Evolutionary conservation across 2,888 invertebrate genomes (phyloP).

Genomic region (Bellardia bayeri): DNA sequence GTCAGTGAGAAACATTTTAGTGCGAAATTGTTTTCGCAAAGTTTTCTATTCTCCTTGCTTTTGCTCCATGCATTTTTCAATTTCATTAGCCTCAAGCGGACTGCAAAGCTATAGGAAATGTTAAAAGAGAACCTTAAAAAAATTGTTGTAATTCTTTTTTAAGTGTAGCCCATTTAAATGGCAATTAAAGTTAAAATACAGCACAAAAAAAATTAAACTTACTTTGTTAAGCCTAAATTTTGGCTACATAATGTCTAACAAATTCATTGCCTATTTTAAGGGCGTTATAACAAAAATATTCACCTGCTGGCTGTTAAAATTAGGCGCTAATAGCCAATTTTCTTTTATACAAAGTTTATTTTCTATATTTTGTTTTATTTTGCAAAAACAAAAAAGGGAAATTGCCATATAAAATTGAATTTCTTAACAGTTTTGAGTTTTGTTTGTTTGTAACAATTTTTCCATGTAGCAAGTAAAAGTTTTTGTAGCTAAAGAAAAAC

Average conservation of each 20-base stretch:
- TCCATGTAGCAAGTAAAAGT: constrained; percentile 25
- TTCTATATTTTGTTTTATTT: neutral
- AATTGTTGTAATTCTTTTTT: constrained; percentile 69
- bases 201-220: constrained; percentile 15
- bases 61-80: constrained; percentile 50
- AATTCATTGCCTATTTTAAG: constrained; percentile 65
- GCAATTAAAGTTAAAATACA: constrained; percentile 68
- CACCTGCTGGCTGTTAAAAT: constrained; percentile 65
- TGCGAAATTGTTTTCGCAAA: constrained; percentile 50
- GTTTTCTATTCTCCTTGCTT: neutral
- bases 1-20: constrained; percentile 4
- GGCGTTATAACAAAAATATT: constrained; percentile 27
- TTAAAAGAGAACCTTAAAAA: neutral
- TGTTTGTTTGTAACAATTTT: neutral
- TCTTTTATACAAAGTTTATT: constrained; percentile 48
- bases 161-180: constrained; percentile 68
- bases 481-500: neutral
- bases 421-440: constrained; percentile 28
- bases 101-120: neutral
- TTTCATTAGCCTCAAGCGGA: constrained; percentile 55
- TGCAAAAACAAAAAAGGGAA: neutral
- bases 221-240: constrained; percentile 56
- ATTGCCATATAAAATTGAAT: constrained; percentile 50
- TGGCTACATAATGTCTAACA: constrained; percentile 52
- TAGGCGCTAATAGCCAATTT: constrained; percentile 71